A percentile compares a stretch with the other conserved stretches of the same genome.
Conservation (phyloP, 2,113 vertebrate genomes). For the Antennarius striatus region DNA sequence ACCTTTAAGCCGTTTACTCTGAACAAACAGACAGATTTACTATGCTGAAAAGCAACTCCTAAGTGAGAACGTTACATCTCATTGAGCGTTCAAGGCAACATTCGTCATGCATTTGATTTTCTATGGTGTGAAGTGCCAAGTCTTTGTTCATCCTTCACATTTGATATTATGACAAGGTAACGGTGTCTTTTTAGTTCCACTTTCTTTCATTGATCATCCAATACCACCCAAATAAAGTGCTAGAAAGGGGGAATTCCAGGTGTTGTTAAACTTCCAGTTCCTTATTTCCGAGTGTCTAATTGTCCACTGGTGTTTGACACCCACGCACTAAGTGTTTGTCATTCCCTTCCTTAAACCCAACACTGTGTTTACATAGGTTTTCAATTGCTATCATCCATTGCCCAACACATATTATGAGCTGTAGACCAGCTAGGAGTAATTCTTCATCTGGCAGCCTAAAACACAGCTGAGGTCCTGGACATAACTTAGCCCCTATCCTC, state of each 20-base stretch:
- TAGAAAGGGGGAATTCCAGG: neutral
- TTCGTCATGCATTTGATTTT: slow-evolving; percentile 27
- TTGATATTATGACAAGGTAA: neutral
- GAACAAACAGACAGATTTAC: slow-evolving; percentile 58
- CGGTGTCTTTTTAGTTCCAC: neutral
- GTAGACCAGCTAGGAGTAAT: slow-evolving; percentile 46
- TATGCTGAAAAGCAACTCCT: slow-evolving; percentile 29
- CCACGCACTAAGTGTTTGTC: slow-evolving; percentile 64
- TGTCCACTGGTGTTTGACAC: slow-evolving; percentile 67
- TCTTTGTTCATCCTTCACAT: slow-evolving; percentile 37
- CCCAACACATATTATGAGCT: slow-evolving; percentile 18
- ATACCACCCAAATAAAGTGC: neutral
- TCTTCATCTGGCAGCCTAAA: slow-evolving; percentile 45
- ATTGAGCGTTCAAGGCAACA: slow-evolving; percentile 24
- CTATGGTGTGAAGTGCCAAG: slow-evolving; percentile 24
- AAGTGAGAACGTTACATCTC: slow-evolving; percentile 48
- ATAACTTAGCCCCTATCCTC: slow-evolving; percentile 20
- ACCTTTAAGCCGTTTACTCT: slow-evolving; percentile 26
- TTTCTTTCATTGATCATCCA: neutral
- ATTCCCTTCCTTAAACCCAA: slow-evolving; percentile 59
- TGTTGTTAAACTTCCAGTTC: slow-evolving; percentile 31
- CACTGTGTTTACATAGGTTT: slow-evolving; percentile 70
- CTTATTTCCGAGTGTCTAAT: slow-evolving; percentile 57
- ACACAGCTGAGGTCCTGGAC: slow-evolving; percentile 38
- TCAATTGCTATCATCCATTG: slow-evolving; percentile 59